Base-by-base conservation (phyloP, 1,140 invertebrate genomes). In the Phymorhynchus buccinoides region DNA sequence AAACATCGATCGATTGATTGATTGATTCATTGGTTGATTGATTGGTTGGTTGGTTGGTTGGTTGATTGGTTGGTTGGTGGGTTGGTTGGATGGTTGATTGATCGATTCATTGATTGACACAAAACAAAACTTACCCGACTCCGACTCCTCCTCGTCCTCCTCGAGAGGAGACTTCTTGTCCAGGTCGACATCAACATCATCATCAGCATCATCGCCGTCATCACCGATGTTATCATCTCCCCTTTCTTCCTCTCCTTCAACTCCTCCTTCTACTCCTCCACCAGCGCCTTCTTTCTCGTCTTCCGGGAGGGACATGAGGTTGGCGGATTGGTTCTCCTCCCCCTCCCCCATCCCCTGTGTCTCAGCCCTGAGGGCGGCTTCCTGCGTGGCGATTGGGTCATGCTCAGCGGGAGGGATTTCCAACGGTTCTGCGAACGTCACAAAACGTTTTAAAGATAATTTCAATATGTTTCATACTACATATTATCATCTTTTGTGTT, bases 341-440 rank as follows among this genome's bases (percentile, higher is more conserved):
- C 37, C 39, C 18, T 16, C 16, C 39, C 18, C n/a, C 77, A n/a
- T 22, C 77, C 12, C 16, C 77, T 14, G n/a, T 48, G 18, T 32
- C 44, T 4, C 71, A n/a, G 73, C 39, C 14, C 14, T 6, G 56
- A 27, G 41, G 66, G 81, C 56, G 3, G 81, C 81, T 37, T 73
- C 56, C 39, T 83, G 62, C 39, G 62, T 71, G 81, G 62, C 62
- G 62, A 83, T 44, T 18, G 81, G 62, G 81, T 83, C 44, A 66
- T 71, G 52, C 22, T 68, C 56, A 1, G 62, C 42, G 3, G 62
- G 81, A 4, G 56, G 62, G 1, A 68, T 30, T 3, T 39, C 75
- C 22, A 27, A 4, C 30, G 37, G 37, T 44, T 44, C 75, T 62
- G 56, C 35, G 9, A 0, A 77, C 7, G 30, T 32, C 22, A 27